Evolutionary conservation across 2,113 vertebrate genomes (phyloP).

Genomic region (Phyllostomus discolor): DNA sequence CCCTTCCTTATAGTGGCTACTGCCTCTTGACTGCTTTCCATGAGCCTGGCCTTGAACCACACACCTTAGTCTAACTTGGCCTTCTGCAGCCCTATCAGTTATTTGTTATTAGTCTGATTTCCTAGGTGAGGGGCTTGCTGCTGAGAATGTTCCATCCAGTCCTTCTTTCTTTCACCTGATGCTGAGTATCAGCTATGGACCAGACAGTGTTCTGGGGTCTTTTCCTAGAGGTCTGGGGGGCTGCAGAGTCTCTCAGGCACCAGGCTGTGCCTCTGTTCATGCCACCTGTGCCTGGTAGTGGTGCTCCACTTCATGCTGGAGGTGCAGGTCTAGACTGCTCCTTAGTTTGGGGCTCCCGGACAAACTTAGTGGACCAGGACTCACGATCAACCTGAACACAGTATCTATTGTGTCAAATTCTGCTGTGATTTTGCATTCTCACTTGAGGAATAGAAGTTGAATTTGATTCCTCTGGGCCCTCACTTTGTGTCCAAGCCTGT

Average conservation of each 20-base stretch:
- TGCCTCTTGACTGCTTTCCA: not conserved
- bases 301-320: not conserved
- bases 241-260: not conserved
- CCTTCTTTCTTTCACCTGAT: not conserved
- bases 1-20: not conserved
- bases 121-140: not conserved
- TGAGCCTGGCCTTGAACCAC: not conserved
- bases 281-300: not conserved
- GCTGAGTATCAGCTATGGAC: not conserved
- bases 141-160: not conserved
- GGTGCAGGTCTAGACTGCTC: not conserved
- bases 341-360: not conserved
- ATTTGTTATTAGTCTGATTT: not conserved
- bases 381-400: not conserved
- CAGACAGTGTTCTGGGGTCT: not conserved
- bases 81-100: fast-evolving
- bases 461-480: not conserved
- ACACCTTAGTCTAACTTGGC: not conserved
- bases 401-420: not conserved
- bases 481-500: not conserved
- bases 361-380: not conserved
- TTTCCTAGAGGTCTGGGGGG: not conserved
- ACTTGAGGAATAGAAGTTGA: not conserved
- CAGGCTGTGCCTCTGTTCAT: not conserved
- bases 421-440: not conserved